A percentile compares a stretch with the other conserved stretches of the same genome.
These are phyloP conservation scores for Zoanthus solanderi DNA, from an alignment of 92 coral and sea anemone species.

Conservation along the genomic window DNA sequence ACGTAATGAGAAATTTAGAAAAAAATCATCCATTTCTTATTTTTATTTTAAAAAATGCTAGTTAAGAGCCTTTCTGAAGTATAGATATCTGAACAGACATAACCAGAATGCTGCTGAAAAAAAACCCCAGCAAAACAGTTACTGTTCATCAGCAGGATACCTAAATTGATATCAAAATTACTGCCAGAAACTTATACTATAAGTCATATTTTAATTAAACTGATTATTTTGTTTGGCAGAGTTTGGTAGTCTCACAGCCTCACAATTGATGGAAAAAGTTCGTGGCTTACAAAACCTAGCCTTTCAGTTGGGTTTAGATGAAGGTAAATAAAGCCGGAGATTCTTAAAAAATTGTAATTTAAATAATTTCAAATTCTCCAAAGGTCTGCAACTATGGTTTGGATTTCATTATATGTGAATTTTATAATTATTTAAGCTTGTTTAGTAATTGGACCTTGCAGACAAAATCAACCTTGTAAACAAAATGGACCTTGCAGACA, in stretches of 20 bases:
- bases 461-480: too few species aligned
- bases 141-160: too few species aligned
- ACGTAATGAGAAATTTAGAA: not conserved
- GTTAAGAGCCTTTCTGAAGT: not conserved
- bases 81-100: too few species aligned
- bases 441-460: too few species aligned
- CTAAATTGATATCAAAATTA: not conserved
- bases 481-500: too few species aligned
- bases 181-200: not conserved
- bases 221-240: slow-evolving; percentile 51
- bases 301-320: slow-evolving; percentile 97
- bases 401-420: too few species aligned
- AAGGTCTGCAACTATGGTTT: not conserved
- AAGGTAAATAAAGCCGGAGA: slow-evolving; percentile 65
- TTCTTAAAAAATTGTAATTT: not conserved
- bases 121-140: too few species aligned
- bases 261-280: slow-evolving; percentile 97
- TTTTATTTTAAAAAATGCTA: not conserved
- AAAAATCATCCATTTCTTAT: not conserved
- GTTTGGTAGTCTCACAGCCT: slow-evolving; percentile 96
- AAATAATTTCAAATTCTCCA: not conserved
- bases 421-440: too few species aligned
- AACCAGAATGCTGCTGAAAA: too few species aligned
- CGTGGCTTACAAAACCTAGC: slow-evolving; percentile 96
- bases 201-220: not conserved